phyloP scores from a whole-genome alignment of 2,113 vertebrate genomes.

The Hippocampus abdominalis region DNA sequence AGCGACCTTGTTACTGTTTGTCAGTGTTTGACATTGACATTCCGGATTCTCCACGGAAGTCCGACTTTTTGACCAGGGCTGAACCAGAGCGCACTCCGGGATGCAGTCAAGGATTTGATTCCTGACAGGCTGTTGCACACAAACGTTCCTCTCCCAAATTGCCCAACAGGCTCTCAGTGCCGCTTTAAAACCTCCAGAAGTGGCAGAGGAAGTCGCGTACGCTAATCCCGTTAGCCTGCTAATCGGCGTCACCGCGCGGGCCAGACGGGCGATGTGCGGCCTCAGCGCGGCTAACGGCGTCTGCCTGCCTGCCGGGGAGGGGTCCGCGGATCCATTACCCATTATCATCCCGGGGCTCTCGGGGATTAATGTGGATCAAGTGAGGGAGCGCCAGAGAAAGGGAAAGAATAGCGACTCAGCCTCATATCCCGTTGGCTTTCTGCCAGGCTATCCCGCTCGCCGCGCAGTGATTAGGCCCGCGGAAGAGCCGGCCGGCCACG shows the following conservation, averaged over 20 bases:
- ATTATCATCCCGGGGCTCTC: conserved; percentile 46
- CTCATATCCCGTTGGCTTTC: conserved; percentile 40
- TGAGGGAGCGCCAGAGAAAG: conserved; percentile 26
- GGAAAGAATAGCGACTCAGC: conserved; percentile 42
- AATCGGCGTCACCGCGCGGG: conserved; percentile 33
- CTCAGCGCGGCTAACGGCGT: conserved; percentile 19
- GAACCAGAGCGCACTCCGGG: background rate
- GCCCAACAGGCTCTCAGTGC: background rate
- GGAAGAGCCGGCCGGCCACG: conserved; percentile 7
- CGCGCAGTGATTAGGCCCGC: conserved; percentile 40
- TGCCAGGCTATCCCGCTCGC: conserved; percentile 27
- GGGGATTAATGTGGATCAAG: conserved; percentile 56
- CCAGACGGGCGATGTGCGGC: conserved; percentile 15
- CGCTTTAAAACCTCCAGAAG: conserved; percentile 2
- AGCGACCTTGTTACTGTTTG: background rate
- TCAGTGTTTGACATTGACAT: background rate
- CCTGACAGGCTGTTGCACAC: conserved; percentile 9
- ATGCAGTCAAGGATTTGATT: background rate
- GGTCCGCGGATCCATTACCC: conserved; percentile 56
- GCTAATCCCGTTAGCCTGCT: conserved; percentile 48
- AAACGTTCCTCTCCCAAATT: conserved; percentile 14
- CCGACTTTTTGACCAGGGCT: background rate
- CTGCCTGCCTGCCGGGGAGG: conserved; percentile 21
- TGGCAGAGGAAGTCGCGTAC: conserved; percentile 10
- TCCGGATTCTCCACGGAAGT: background rate